Evolutionary conservation across 2,113 vertebrate genomes (phyloP), one percentile per base, ranked within the genome.

Genomic region (Odocoileus virginianus): DNA sequence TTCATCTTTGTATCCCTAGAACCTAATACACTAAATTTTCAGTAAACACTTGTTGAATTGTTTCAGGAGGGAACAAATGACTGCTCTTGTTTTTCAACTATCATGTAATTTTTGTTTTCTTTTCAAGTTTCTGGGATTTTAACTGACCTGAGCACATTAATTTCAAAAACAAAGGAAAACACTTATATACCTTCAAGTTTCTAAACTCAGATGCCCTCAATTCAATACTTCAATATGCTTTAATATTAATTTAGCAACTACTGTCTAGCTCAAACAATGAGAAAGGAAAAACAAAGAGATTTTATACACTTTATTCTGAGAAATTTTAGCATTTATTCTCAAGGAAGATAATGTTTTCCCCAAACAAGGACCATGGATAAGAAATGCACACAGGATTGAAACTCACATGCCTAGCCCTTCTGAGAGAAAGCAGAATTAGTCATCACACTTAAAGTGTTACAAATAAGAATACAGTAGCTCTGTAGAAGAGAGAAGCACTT

Each of bases 401-500:
- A 8, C 27, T 43, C n/a, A 54, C 0, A 55, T 55, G 19, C 21
- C 11, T 10, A 36, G 2, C 19, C 52, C 47, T 61, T 95, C 28
- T 82, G 45, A 92, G 36, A 33, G 6, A 64, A 13, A 47, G n/a
- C 30, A 6, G 89, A 98, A 97, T 95, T 57, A 90, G 58, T 93
- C 30, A 60, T 86, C 33, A 52, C 9, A 43, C 25, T 96, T 79
- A 54, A 95, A 96, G 79, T 33, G 12, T 82, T 83, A 85, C 76
- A 87, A 87, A 90, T 97, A 85, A 94, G 96, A 95, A 88, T n/a
- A 61, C 19, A 86, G 78, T 52, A 87, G 43, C 25, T 82, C 43
- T 83, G 14, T 82, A 74, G 60, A 55, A 91, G 60, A 94, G 86
- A 88, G 50, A 88, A 94, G 94, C 50, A 71, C 27, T 83, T 86